Evolutionary conservation across 2,113 vertebrate genomes (phyloP).

Genomic region (Marmota flaviventris): DNA sequence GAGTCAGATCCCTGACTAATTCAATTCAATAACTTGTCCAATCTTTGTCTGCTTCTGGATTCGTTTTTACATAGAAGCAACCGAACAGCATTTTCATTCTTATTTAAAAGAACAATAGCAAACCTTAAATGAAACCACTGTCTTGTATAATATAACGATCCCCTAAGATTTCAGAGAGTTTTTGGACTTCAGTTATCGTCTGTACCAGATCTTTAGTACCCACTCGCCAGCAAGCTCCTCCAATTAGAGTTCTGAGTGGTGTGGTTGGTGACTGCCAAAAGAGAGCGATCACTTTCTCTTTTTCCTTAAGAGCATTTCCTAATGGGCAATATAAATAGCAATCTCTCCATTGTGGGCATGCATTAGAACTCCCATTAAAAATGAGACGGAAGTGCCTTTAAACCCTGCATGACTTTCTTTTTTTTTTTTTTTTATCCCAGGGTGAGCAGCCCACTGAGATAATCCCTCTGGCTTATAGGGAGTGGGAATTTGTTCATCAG

Average conservation of each 20-base stretch:
- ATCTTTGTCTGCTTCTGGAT: background rate
- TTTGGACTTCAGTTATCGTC: background rate
- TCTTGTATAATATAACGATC: background rate
- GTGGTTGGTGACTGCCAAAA: background rate
- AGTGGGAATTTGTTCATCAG: background rate
- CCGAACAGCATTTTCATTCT: background rate
- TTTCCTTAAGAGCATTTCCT: background rate
- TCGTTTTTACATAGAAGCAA: slow-evolving; percentile 53
- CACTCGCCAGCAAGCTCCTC: background rate
- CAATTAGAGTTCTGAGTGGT: background rate
- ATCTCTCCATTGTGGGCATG: background rate
- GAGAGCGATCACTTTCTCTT: background rate
- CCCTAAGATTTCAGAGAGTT: background rate
- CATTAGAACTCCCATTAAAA: background rate
- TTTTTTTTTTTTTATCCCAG: background rate
- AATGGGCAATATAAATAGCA: background rate
- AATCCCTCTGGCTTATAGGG: background rate
- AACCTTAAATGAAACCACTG: background rate
- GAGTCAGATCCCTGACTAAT: background rate
- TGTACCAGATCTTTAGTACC: background rate
- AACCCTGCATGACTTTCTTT: background rate
- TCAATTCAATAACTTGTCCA: background rate
- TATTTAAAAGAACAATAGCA: background rate
- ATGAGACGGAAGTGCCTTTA: background rate
- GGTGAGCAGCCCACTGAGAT: background rate